Evolutionary conservation across 2,113 vertebrate genomes (phyloP), one percentile per base, ranked within the genome.

Genomic region (Excalfactoria chinensis): DNA sequence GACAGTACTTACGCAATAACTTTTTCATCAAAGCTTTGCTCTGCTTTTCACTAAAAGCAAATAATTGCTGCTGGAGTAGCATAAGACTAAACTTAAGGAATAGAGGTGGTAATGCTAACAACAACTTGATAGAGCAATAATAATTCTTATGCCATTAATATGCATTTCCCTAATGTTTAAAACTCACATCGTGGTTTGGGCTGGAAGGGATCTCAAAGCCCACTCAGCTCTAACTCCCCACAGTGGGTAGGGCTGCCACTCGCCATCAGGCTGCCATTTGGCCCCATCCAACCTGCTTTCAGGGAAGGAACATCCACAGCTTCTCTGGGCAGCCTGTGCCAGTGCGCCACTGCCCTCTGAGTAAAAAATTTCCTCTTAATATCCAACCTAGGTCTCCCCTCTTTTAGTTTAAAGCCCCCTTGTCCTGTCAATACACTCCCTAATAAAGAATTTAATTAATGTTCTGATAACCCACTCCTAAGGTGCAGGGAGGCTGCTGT

Each of bases 91-190:
- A 7, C 14, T 13, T 49, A 48, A 83, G 12, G 18, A 73, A 62
- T 0, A 34, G 37, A 79, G 30, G 0, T 3, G 4, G 21, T 2
- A 90, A 21, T 56, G 30, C 19, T 23, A 7, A 14, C 41, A 71
- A 11, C 0, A 0, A 34, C 3, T 1, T 22, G 13, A 62, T 10
- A 14, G 30, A 80, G 16, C n/a, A 46, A 28, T 6, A 51, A 43
- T 6, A 51, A 35, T 3, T 7, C 8, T 0, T 0, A 32, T 7
- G 49, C n/a, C 62, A 68, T 26, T 53, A 53, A 28, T 53, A 16
- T 7, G 13, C 26, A 26, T 28, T 28, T 53, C 51, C 51, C 25
- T 7, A 22, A 34, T 12, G 21, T 23, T 22, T 59, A 35, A 23
- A 23, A 35, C 58, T 59, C 5, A 35, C 13, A 32, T n/a, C 22